Percentiles rank a stretch among this genome's conserved stretches.
Evolutionary conservation across 2,888 invertebrate genomes (phyloP).

Genomic region (Dasysyrphus albostriatus): DNA sequence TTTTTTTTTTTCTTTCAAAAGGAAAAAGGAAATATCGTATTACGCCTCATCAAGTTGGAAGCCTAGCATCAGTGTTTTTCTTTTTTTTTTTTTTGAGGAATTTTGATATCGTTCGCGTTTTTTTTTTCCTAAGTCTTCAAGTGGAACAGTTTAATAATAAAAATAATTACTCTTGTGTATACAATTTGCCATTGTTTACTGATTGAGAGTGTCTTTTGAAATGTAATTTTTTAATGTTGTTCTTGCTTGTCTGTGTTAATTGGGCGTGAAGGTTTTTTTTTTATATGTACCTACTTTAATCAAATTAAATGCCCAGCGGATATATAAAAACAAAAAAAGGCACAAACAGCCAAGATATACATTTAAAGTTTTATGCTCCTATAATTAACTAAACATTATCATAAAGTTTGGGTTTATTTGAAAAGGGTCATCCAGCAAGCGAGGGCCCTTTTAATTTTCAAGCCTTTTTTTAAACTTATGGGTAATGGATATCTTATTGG

Average conservation of each 20-base stretch:
- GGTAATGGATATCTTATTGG: too few species aligned
- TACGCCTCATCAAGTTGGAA: conserved; percentile 68
- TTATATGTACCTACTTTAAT: background rate
- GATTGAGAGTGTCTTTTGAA: conserved; percentile 64
- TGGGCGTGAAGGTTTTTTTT: conserved; percentile 17
- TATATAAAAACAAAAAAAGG: too few species aligned
- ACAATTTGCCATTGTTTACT: conserved; percentile 69
- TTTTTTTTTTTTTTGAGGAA: conserved; percentile 7
- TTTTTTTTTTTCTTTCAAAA: conserved; percentile 20
- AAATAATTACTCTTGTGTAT: conserved; percentile 75
- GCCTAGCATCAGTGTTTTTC: conserved; percentile 48
- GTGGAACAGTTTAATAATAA: conserved; percentile 76
- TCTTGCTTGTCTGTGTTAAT: conserved; percentile 17
- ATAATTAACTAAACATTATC: background rate
- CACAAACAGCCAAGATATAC: background rate
- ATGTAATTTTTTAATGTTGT: conserved; percentile 32
- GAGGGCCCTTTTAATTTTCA: too few species aligned
- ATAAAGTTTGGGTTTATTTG: background rate
- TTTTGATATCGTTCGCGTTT: conserved; percentile 51
- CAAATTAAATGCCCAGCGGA: background rate
- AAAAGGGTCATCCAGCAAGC: too few species aligned
- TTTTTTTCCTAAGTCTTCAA: conserved; percentile 61
- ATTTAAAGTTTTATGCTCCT: background rate
- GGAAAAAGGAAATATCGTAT: conserved; percentile 72
- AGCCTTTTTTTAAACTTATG: too few species aligned